Evolutionary conservation across 2,888 invertebrate genomes (phyloP).

Genomic region (Tiliacea citrago): DNA sequence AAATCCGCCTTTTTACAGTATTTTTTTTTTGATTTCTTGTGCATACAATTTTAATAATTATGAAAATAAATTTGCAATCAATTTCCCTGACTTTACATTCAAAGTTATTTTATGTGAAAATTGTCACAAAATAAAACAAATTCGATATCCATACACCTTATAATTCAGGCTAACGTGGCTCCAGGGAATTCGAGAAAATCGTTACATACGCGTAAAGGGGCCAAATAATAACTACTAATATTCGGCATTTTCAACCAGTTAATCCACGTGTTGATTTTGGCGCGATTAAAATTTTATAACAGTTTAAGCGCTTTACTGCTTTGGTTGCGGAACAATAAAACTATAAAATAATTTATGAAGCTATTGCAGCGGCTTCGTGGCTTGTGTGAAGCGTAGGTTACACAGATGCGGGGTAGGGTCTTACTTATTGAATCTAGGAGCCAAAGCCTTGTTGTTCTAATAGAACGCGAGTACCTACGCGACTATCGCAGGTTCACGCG

Average conservation of each 20-base stretch:
- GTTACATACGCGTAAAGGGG: background rate
- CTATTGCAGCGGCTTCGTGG: constrained; percentile 9
- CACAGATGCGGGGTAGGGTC: background rate
- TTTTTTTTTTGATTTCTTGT: no score
- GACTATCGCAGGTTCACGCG: no score
- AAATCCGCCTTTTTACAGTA: no score
- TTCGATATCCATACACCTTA: background rate
- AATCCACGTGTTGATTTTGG: constrained; percentile 28
- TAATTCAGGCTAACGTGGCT: background rate
- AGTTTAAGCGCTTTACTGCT: constrained; percentile 41
- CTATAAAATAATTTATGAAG: constrained; percentile 43
- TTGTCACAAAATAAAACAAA: background rate
- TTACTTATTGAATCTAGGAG: background rate
- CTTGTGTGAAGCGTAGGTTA: background rate
- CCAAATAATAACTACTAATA: background rate
- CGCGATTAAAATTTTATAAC: constrained; percentile 43
- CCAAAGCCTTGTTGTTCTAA: no score
- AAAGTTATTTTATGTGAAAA: no score
- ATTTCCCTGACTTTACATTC: no score
- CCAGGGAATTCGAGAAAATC: background rate
- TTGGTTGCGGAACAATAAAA: constrained; percentile 44
- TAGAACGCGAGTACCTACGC: no score
- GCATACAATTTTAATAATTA: no score
- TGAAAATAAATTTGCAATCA: no score
- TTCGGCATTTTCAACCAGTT: background rate